Conservation (phyloP, 2,113 vertebrate genomes). For the Aptenodytes patagonicus region DNA sequence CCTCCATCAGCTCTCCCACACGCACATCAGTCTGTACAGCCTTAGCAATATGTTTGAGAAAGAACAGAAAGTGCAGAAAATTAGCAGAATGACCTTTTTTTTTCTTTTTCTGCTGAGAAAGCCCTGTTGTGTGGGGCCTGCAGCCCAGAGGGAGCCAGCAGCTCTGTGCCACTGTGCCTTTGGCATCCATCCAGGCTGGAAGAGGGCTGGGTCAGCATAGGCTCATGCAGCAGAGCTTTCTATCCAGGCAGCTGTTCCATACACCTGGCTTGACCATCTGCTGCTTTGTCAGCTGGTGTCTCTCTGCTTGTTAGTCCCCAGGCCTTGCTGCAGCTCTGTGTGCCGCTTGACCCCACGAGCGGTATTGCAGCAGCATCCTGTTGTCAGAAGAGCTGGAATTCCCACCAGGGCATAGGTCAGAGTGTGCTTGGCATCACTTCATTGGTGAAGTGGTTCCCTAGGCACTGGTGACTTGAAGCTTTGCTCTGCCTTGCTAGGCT, state of each 20-base stretch:
- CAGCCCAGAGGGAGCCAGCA: neutral
- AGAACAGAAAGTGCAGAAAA: neutral
- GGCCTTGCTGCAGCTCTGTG: neutral
- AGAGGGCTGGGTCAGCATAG: neutral
- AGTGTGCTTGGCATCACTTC: neutral
- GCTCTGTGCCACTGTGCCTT: neutral
- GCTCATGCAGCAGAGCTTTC: neutral
- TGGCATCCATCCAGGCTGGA: neutral
- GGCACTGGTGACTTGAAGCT: neutral
- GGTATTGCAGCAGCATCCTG: neutral
- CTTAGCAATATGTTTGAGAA: neutral
- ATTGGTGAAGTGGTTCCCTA: neutral
- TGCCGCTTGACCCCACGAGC: neutral
- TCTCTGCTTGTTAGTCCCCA: neutral
- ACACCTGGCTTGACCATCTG: neutral
- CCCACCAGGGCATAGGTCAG: neutral
- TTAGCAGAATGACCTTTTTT: neutral
- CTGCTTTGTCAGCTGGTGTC: neutral
- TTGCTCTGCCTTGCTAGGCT: neutral
- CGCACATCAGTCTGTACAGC: neutral
- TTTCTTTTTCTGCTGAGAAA: neutral
- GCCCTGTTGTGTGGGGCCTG: neutral
- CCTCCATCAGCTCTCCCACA: neutral
- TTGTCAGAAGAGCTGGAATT: neutral
- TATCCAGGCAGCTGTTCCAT: neutral